Evolutionary conservation across 2,113 vertebrate species (phyloP).

Genomic region (Pyxicephalus adspersus): DNA sequence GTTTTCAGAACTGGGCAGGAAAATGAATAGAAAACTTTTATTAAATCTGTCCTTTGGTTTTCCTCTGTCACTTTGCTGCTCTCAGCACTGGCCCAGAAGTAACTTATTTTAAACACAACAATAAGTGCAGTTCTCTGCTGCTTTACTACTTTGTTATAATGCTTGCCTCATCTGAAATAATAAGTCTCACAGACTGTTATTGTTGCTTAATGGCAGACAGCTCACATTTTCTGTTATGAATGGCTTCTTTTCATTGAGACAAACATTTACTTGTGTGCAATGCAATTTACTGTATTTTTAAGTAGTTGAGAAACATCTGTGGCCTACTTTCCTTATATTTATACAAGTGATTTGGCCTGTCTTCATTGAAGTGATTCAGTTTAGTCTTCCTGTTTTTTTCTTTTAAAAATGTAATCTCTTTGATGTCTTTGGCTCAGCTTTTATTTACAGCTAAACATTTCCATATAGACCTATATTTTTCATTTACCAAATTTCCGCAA

Average conservation of each 20-base stretch:
- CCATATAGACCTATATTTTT: constrained; percentile 7
- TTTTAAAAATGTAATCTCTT: constrained; percentile 18
- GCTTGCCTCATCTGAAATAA: constrained; percentile 14
- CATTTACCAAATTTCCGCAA: background rate
- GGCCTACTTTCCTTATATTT: constrained; percentile 51
- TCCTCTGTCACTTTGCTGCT: too few species aligned
- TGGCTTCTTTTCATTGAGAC: constrained; percentile 58
- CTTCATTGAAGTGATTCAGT: constrained; percentile 47
- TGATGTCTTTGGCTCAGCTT: constrained; percentile 43
- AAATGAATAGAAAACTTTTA: too few species aligned
- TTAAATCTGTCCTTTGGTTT: too few species aligned
- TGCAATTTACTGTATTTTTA: constrained; percentile 58
- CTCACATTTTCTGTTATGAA: constrained; percentile 59
- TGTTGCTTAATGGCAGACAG: constrained; percentile 32
- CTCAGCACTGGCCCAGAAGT: too few species aligned
- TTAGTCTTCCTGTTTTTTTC: constrained; percentile 46
- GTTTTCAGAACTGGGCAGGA: too few species aligned
- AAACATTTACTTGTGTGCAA: constrained; percentile 62
- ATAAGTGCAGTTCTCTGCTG: background rate
- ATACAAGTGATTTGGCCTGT: constrained; percentile 41
- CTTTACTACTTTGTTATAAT: background rate
- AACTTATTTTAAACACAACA: too few species aligned
- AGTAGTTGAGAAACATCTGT: constrained; percentile 44
- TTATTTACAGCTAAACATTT: constrained; percentile 34
- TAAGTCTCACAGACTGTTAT: background rate